phyloP scores from a whole-genome alignment of 1,140 invertebrate species.

The Nebria ingens region DNA sequence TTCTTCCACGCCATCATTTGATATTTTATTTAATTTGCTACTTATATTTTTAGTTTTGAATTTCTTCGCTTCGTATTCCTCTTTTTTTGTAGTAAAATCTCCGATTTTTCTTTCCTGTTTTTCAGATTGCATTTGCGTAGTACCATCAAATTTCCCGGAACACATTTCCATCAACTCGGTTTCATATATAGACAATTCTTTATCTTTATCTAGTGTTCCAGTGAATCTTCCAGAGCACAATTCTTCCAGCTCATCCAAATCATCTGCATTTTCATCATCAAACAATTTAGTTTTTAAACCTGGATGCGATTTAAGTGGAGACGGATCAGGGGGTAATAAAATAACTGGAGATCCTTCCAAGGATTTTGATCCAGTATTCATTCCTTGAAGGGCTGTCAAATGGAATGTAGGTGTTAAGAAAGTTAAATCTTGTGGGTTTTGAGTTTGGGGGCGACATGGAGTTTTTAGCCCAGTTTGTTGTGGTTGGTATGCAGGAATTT shows the following conservation, averaged over 20 bases:
- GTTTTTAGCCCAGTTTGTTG: conserved; percentile 9
- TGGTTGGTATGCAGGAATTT: conserved; percentile 19
- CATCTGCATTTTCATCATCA: conserved; percentile 20
- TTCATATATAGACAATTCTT: conserved; percentile 20
- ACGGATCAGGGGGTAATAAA: conserved; percentile 22
- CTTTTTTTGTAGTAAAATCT: conserved; percentile 8
- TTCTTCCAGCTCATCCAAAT: conserved; percentile 38
- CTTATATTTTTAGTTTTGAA: no score
- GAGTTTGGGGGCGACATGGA: conserved; percentile 18
- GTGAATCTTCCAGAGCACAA: conserved; percentile 43
- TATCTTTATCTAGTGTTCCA: conserved; percentile 11
- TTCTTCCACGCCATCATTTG: not conserved
- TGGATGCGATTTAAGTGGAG: conserved; percentile 20
- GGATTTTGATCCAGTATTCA: no score
- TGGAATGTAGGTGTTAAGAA: conserved; percentile 31
- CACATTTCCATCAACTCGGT: conserved; percentile 27
- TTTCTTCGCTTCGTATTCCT: no score
- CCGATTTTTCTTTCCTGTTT: not conserved
- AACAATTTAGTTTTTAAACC: conserved; percentile 34
- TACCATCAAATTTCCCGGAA: conserved; percentile 28
- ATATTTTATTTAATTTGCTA: not conserved
- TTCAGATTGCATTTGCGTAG: conserved; percentile 14
- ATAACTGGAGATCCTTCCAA: conserved; percentile 15
- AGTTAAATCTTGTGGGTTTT: conserved; percentile 22
- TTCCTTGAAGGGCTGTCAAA: conserved; percentile 30